These are phyloP conservation scores for Drosophila limbata DNA, from an alignment of 2,888 invertebrate species.

Conservation along the genomic window DNA sequence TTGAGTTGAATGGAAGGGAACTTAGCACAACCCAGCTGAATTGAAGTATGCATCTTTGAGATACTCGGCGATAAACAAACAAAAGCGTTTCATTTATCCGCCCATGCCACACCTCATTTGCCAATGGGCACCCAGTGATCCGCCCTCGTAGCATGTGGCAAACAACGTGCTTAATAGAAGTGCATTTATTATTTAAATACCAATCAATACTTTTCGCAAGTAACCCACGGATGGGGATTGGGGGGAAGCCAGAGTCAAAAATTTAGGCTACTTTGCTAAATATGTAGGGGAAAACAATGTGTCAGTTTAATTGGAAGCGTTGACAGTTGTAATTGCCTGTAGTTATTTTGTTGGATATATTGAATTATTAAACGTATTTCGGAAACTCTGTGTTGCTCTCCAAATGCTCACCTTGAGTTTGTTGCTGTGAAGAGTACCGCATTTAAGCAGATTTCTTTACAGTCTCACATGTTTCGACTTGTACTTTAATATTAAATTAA, in stretches of 20 bases:
- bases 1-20: slow-evolving; percentile 13
- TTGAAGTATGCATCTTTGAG: slow-evolving; percentile 51
- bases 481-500: slow-evolving; percentile 25
- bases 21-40: slow-evolving; percentile 10
- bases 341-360: slow-evolving; percentile 17
- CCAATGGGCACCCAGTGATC: slow-evolving; percentile 26
- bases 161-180: slow-evolving; percentile 17
- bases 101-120: slow-evolving; percentile 24
- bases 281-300: slow-evolving; percentile 66
- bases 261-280: slow-evolving; percentile 26
- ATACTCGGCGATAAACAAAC: slow-evolving; percentile 60
- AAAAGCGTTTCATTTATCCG: slow-evolving; percentile 50
- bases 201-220: slow-evolving; percentile 71
- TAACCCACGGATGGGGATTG: slow-evolving; percentile 8
- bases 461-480: neutral
- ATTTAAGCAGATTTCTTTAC: slow-evolving; percentile 6
- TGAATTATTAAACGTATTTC: slow-evolving; percentile 62
- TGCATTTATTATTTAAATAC: slow-evolving; percentile 69
- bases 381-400: slow-evolving; percentile 26
- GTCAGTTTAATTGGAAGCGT: slow-evolving; percentile 48
- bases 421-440: neutral
- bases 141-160: slow-evolving; percentile 2
- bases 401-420: slow-evolving; percentile 4
- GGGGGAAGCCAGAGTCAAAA: neutral
- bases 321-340: slow-evolving; percentile 62